Evolutionary conservation across 2,113 vertebrate genomes (phyloP).

Genomic region (Charadrius vociferus): DNA sequence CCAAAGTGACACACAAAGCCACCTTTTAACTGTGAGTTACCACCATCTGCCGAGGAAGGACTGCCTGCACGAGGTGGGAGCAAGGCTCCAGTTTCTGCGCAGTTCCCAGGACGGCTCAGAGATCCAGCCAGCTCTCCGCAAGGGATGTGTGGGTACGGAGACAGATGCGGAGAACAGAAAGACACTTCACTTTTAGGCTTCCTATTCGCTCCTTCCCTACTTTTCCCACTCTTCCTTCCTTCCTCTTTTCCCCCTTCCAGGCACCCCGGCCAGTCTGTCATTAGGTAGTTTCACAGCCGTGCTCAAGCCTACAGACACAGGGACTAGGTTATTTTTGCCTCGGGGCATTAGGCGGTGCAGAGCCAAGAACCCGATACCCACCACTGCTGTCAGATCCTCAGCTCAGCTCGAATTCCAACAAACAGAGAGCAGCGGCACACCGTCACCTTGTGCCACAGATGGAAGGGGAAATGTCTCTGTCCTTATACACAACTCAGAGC

Average conservation of each 20-base stretch:
- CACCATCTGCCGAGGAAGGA: neutral
- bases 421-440: neutral
- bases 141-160: neutral
- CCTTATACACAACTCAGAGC: neutral
- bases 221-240: neutral
- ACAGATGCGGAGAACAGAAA: neutral
- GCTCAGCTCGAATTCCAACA: neutral
- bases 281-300: neutral
- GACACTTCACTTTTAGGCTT: neutral
- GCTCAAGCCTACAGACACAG: neutral
- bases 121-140: neutral
- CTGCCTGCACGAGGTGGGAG: fast-evolving
- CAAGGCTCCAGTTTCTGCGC: neutral
- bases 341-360: neutral
- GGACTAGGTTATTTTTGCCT: neutral
- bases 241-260: neutral
- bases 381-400: neutral
- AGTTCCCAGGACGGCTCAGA: fast-evolving
- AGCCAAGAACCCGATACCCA: neutral
- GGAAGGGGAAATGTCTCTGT: neutral
- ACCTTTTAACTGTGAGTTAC: neutral
- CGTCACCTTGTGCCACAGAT: constrained; percentile 45
- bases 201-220: neutral
- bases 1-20: neutral
- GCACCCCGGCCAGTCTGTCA: neutral